Percentiles rank a stretch among this genome's conserved stretches.
phyloP scores from a whole-genome alignment of 2,888 invertebrate genomes.

The Leistus spinibarbis region DNA sequence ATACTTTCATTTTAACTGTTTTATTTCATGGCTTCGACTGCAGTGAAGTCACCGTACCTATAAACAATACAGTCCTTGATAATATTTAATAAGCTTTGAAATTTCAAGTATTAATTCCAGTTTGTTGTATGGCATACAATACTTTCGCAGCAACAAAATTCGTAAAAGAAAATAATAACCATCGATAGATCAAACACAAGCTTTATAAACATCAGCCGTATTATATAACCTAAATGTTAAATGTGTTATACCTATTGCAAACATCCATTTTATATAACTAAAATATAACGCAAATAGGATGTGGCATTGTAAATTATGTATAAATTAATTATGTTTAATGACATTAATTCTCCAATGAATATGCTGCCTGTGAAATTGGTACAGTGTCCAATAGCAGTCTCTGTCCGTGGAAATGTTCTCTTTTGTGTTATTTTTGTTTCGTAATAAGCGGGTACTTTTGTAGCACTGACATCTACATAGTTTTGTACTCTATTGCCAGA shows the following conservation, averaged over 20 bases:
- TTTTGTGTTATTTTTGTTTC: not conserved
- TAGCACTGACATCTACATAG: no score
- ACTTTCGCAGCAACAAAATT: no score
- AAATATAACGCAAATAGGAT: conserved; percentile 11
- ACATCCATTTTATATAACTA: not conserved
- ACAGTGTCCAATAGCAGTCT: not conserved
- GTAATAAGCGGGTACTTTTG: not conserved
- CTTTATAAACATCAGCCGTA: no score
- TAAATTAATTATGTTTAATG: conserved; percentile 17
- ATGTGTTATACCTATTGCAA: not conserved
- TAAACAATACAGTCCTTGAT: no score
- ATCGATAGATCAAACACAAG: no score
- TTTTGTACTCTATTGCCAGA: no score
- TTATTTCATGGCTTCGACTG: no score
- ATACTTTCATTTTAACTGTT: not conserved
- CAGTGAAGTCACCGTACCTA: no score
- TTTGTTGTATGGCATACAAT: no score
- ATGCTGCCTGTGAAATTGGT: not conserved
- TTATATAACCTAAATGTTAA: not conserved
- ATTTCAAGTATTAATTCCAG: no score
- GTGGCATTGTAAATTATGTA: conserved; percentile 13
- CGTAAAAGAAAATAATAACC: no score
- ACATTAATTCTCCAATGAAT: conserved; percentile 18
- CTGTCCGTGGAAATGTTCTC: not conserved
- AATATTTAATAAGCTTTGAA: no score